These are phyloP conservation scores for Buathra laborator DNA, from an alignment of 2,888 invertebrate genomes.

Conservation along the genomic window DNA sequence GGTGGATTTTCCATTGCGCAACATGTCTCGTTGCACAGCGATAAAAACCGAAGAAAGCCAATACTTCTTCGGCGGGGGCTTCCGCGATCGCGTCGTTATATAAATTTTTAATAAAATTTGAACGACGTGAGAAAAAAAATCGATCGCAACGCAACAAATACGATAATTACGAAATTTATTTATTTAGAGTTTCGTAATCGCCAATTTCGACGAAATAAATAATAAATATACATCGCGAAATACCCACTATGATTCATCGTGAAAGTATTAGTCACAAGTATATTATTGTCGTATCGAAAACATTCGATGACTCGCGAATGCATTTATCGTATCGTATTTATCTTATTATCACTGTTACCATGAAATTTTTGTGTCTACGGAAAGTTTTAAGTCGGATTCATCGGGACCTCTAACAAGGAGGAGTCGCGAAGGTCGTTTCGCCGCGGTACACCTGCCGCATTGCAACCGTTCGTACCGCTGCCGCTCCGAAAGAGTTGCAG, in stretches of 20 bases:
- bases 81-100: conserved; percentile 34
- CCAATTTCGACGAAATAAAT: neutral
- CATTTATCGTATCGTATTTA: neutral
- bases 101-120: conserved; percentile 50
- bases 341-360: neutral
- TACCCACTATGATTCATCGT: conserved; percentile 5
- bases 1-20: conserved; percentile 26
- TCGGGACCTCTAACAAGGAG: conserved; percentile 30
- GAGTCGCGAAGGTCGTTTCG: conserved; percentile 43
- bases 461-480: conserved; percentile 27
- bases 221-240: neutral
- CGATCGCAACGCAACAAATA: conserved; percentile 4
- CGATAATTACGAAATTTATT: neutral
- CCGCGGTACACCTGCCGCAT: conserved; percentile 58
- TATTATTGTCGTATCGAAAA: no score
- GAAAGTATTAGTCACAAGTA: neutral
- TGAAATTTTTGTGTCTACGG: neutral
- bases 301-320: neutral
- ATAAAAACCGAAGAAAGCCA: conserved; percentile 38
- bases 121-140: conserved; percentile 53
- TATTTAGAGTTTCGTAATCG: conserved; percentile 6
- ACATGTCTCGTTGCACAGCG: conserved; percentile 7
- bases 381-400: conserved; percentile 4
- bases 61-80: conserved; percentile 46
- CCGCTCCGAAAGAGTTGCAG: conserved; percentile 11